Percentiles rank a stretch among this genome's conserved stretches.
Evolutionary conservation across 2,888 invertebrate species (phyloP).

Genomic region (Thera britannica): DNA sequence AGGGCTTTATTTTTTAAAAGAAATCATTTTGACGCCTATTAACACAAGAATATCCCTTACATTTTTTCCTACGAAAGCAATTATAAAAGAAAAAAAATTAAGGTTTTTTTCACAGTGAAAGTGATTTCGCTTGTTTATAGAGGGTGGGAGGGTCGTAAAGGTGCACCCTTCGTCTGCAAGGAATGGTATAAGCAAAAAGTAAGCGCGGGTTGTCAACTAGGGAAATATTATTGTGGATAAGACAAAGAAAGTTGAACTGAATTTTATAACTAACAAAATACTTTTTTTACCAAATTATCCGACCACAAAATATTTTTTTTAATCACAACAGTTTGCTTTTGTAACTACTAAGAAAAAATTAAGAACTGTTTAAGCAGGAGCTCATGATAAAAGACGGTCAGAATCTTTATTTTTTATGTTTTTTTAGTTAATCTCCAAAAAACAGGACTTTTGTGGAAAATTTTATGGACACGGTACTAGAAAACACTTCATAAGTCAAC

Average conservation of each 20-base stretch:
- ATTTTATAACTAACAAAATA: no score
- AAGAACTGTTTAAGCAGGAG: no score
- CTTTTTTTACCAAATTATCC: no score
- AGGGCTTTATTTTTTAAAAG: slow-evolving; percentile 77
- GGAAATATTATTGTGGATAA: slow-evolving; percentile 43
- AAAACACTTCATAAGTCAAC: no score
- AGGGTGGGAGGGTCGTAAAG: slow-evolving; percentile 58
- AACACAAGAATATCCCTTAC: slow-evolving; percentile 41
- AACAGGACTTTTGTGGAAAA: no score
- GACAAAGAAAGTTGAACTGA: not conserved
- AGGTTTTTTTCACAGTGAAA: slow-evolving; percentile 58
- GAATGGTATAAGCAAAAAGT: slow-evolving; percentile 73
- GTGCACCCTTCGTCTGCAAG: slow-evolving; percentile 73
- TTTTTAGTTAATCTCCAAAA: no score
- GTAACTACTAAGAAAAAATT: no score
- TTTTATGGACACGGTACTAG: no score
- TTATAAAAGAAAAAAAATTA: slow-evolving; percentile 43
- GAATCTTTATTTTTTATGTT: no score
- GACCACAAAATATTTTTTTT: no score
- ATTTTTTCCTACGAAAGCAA: slow-evolving; percentile 39
- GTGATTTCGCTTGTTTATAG: slow-evolving; percentile 73
- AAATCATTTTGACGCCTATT: slow-evolving; percentile 41
- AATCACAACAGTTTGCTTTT: no score
- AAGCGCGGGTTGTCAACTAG: slow-evolving; percentile 49
- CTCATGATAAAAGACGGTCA: no score